Evolutionary conservation across 2,888 invertebrate genomes (phyloP).

Genomic region (Gymnosoma rotundatum): DNA sequence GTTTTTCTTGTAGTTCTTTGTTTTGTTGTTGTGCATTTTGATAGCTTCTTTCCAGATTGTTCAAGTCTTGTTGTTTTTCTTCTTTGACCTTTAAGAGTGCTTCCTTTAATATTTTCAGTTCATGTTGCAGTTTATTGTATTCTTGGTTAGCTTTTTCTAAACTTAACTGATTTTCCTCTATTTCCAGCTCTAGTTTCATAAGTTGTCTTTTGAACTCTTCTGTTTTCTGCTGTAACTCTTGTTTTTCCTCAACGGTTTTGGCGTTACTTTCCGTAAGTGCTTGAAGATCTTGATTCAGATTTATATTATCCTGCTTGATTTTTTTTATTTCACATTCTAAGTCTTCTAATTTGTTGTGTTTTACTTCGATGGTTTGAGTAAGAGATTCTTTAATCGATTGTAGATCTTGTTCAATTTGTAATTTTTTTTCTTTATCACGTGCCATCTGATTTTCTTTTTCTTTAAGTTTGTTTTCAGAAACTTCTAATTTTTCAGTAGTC

Average conservation of each 20-base stretch:
- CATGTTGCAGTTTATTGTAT: constrained; percentile 6
- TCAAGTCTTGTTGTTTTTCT: constrained; percentile 43
- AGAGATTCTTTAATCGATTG: constrained; percentile 1
- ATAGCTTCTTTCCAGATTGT: not conserved
- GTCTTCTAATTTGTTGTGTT: constrained; percentile 20
- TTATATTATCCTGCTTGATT: not conserved
- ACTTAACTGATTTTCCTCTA: not conserved
- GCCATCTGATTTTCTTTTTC: constrained; percentile 9
- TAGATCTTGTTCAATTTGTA: constrained; percentile 15
- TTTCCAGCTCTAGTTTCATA: not conserved
- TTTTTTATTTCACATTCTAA: constrained; percentile 24
- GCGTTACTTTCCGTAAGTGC: not conserved
- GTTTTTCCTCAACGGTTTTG: constrained; percentile 13
- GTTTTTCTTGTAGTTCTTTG: constrained; percentile 22
- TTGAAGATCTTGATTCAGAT: constrained; percentile 18
- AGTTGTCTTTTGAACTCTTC: not conserved
- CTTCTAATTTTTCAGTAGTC: constrained; percentile 39
- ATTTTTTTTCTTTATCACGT: constrained; percentile 3
- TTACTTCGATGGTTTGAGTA: constrained; percentile 8
- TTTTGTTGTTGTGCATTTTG: constrained; percentile 18
- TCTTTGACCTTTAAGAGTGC: not conserved
- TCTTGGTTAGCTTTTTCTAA: constrained; percentile 1
- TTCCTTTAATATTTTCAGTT: not conserved
- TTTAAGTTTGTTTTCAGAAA: constrained; percentile 9
- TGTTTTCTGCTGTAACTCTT: not conserved